Evolutionary conservation across 1,140 invertebrate species (phyloP).

Genomic region (Drosophila prosaltans): DNA sequence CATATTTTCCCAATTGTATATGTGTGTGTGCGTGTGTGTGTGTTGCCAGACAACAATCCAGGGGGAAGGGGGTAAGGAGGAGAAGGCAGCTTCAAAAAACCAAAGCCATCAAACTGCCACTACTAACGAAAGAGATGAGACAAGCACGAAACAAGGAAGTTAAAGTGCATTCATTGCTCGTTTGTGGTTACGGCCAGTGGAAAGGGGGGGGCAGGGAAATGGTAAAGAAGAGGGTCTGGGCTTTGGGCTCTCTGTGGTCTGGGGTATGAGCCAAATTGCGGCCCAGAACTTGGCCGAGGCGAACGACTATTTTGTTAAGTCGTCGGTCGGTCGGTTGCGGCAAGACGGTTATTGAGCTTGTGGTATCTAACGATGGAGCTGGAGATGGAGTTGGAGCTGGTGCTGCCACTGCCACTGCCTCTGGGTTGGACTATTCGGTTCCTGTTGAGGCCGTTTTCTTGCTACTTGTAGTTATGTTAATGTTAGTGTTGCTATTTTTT

Average conservation of each 20-base stretch:
- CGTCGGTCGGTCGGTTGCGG: conserved; percentile 38
- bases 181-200: conserved; percentile 32
- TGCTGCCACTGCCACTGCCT: conserved; percentile 43
- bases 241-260: conserved; percentile 24
- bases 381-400: conserved; percentile 23
- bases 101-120: conserved; percentile 76
- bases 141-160: conserved; percentile 78
- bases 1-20: not conserved
- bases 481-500: conserved; percentile 48
- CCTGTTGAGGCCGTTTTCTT: conserved; percentile 21
- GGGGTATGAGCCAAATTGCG: conserved; percentile 53
- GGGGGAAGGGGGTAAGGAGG: conserved; percentile 2
- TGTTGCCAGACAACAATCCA: conserved; percentile 35
- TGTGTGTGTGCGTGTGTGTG: conserved; percentile 17
- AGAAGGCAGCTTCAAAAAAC: conserved; percentile 43
- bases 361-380: conserved; percentile 66
- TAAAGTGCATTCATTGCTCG: conserved; percentile 57
- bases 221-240: conserved; percentile 14
- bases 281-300: conserved; percentile 70
- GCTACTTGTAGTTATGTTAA: conserved; percentile 73
- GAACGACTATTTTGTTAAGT: conserved; percentile 49
- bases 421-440: conserved; percentile 26
- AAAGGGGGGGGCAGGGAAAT: not conserved
- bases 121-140: conserved; percentile 61
- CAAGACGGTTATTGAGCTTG: conserved; percentile 18